These are phyloP conservation scores for Cephus rjabovi DNA, from an alignment of 2,888 invertebrate genomes.

Conservation along the genomic window DNA sequence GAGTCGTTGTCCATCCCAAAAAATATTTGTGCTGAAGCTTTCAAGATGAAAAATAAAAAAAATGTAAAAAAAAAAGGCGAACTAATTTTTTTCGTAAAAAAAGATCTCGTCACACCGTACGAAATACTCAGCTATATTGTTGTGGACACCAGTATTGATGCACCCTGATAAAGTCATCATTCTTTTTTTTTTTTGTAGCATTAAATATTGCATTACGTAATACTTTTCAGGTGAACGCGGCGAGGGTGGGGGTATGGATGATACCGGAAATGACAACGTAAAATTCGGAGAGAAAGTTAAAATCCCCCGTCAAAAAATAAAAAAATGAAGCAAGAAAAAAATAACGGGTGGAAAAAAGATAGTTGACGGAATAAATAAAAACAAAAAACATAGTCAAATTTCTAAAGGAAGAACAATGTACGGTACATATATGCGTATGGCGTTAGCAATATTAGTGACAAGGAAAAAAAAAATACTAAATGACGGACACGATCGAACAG, in stretches of 20 bases:
- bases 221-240: background rate
- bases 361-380: constrained; percentile 6
- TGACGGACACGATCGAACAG: background rate
- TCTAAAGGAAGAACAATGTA: too few relatives aligned
- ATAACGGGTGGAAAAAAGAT: constrained; percentile 8
- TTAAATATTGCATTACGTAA: background rate
- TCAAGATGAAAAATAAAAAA: background rate
- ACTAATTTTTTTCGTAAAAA: background rate
- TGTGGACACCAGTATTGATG: constrained; percentile 61
- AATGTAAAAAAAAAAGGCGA: background rate
- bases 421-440: constrained; percentile 27
- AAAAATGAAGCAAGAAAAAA: constrained; percentile 15
- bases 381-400: constrained; percentile 1
- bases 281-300: background rate
- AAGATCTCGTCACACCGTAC: background rate
- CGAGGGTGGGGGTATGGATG: background rate
- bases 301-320: constrained; percentile 7
- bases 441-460: constrained; percentile 48
- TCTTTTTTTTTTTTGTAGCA: constrained; percentile 9
- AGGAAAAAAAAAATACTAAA: constrained; percentile 24
- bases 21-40: background rate
- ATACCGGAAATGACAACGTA: background rate
- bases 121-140: constrained; percentile 60
- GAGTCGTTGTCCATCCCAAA: background rate
- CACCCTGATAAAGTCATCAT: constrained; percentile 16